These are phyloP conservation scores for Diprion similis DNA, from an alignment of 1,140 invertebrate species.

Conservation along the genomic window DNA sequence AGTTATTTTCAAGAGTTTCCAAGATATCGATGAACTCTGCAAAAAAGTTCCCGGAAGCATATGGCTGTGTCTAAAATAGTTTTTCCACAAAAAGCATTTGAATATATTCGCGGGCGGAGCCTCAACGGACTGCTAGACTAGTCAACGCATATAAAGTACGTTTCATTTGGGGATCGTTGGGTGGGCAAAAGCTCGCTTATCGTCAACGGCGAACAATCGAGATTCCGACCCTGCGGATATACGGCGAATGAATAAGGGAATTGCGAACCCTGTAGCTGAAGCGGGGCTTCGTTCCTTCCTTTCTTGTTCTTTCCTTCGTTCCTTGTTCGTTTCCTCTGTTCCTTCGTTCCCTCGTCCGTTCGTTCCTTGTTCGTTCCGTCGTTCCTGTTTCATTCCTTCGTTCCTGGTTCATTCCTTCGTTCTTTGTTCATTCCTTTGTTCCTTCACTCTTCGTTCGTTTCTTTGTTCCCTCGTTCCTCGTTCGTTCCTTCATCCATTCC, in stretches of 20 bases:
- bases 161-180: too few relatives aligned
- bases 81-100: too few relatives aligned
- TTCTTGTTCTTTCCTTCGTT: background rate
- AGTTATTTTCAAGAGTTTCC: too few relatives aligned
- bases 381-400: background rate
- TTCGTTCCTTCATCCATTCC: too few relatives aligned
- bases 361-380: background rate
- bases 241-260: background rate
- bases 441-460: too few relatives aligned
- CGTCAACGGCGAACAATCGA: background rate
- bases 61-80: too few relatives aligned
- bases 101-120: too few relatives aligned
- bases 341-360: background rate
- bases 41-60: too few relatives aligned
- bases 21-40: too few relatives aligned
- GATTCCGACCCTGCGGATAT: background rate
- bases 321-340: background rate
- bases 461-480: too few relatives aligned
- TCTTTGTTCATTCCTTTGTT: background rate
- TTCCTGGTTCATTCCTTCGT: background rate
- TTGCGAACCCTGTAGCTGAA: background rate
- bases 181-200: too few relatives aligned
- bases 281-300: background rate
- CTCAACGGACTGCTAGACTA: too few relatives aligned
- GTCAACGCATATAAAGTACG: background rate